phyloP scores from a whole-genome alignment of 2,888 invertebrate species.

The Yponomeuta plumbellus region DNA sequence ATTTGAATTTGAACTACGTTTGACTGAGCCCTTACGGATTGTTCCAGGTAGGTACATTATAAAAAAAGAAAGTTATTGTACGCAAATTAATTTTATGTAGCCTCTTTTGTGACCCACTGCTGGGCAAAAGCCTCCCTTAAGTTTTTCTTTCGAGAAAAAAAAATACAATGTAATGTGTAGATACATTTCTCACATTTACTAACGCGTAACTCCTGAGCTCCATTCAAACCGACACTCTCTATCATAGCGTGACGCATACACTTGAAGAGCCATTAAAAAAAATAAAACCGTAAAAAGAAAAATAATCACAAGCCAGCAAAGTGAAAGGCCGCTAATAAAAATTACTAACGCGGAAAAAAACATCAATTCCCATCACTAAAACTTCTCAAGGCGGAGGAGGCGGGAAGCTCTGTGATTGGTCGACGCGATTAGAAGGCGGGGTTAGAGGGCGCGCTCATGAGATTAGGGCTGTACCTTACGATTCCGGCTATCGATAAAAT shows the following conservation, averaged over 20 bases:
- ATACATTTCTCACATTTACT: neutral
- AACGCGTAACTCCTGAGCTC: neutral
- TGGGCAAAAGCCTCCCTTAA: too few relatives aligned
- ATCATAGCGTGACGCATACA: constrained; percentile 59
- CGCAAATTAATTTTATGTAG: too few relatives aligned
- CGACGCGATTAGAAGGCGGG: constrained; percentile 47
- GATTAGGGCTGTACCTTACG: constrained; percentile 53
- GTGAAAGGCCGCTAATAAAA: constrained; percentile 42
- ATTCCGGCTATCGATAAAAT: constrained; percentile 60
- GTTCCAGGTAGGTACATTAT: too few relatives aligned
- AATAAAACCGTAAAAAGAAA: constrained; percentile 20
- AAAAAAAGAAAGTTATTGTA: too few relatives aligned
- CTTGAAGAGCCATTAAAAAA: constrained; percentile 32
- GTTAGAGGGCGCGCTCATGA: constrained; percentile 41
- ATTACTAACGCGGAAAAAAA: constrained; percentile 42
- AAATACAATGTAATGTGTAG: neutral
- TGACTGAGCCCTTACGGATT: too few relatives aligned
- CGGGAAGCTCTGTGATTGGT: constrained; percentile 46
- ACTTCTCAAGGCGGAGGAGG: constrained; percentile 46
- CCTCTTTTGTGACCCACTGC: too few relatives aligned
- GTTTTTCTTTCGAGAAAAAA: too few relatives aligned
- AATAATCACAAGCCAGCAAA: constrained; percentile 43
- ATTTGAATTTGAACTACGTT: too few relatives aligned
- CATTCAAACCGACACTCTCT: neutral
- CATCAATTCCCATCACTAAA: constrained; percentile 68